These are phyloP conservation scores for Eupeodes corollae DNA, from an alignment of 1,140 invertebrate species.

Conservation along the genomic window DNA sequence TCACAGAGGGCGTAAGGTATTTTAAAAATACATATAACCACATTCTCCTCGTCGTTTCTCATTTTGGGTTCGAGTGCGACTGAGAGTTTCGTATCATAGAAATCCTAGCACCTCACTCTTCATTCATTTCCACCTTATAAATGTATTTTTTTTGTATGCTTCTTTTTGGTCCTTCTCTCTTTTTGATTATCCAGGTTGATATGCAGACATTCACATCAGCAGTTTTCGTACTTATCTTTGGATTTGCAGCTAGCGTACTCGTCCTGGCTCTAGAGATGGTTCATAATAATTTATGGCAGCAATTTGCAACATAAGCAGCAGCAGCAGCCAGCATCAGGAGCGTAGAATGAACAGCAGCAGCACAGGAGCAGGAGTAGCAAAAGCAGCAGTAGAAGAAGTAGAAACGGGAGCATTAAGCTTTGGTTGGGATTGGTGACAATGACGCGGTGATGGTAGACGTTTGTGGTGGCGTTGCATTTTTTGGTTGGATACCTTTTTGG, in stretches of 20 bases:
- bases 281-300: constrained; percentile 15
- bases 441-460: no score
- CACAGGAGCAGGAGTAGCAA: no score
- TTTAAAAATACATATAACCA: not conserved
- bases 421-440: no score
- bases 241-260: constrained; percentile 32
- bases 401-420: no score
- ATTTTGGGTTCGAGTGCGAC: not conserved
- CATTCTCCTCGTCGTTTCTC: not conserved
- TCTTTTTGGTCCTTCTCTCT: not conserved
- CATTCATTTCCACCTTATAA: not conserved
- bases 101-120: not conserved
- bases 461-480: no score
- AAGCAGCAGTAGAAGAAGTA: no score
- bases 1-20: not conserved
- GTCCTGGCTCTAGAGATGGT: constrained; percentile 37
- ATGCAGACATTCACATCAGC: constrained; percentile 40
- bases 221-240: constrained; percentile 36
- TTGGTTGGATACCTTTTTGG: no score
- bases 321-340: no score
- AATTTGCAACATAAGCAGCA: not conserved
- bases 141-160: not conserved
- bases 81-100: not conserved
- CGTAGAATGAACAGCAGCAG: not conserved
- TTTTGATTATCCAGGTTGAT: constrained; percentile 18